These are phyloP conservation scores for Austrolebias charrua DNA, from an alignment of 2,797 vertebrate species.

Conservation along the genomic window DNA sequence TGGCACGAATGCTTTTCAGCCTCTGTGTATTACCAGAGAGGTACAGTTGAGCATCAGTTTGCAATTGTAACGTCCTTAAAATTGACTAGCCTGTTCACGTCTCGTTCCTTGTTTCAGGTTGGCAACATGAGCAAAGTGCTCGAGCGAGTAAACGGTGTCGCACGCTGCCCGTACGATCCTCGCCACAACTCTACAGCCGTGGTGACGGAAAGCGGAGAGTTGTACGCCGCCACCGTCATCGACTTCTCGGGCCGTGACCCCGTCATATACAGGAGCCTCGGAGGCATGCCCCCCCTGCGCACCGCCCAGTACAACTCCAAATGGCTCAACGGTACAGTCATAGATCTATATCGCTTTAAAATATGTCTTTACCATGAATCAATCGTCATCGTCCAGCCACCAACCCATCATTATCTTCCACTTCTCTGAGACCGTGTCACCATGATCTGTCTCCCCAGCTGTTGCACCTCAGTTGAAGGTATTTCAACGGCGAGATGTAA, in stretches of 20 bases:
- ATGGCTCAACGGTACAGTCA: conserved; percentile 92
- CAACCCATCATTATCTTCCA: too few species aligned
- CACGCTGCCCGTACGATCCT: conserved; percentile 95
- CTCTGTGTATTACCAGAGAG: conserved; percentile 92
- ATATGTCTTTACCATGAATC: too few species aligned
- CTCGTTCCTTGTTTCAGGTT: conserved; percentile 77
- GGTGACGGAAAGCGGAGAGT: conserved; percentile 93
- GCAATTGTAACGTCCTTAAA: background rate
- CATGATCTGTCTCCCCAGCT: too few species aligned
- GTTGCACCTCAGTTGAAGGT: too few species aligned
- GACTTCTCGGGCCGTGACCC: conserved; percentile 98
- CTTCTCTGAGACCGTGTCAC: too few species aligned
- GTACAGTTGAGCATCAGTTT: conserved; percentile 61
- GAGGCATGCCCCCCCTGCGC: conserved; percentile 90
- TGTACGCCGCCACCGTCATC: conserved; percentile 96
- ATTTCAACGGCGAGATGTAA: too few species aligned
- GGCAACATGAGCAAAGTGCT: conserved; percentile 91
- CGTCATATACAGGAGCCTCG: conserved; percentile 97
- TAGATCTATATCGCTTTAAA: background rate
- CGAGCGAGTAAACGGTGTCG: conserved; percentile 94
- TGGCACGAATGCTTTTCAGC: conserved; percentile 96
- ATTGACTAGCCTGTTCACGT: background rate
- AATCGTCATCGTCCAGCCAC: too few species aligned
- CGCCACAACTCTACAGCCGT: conserved; percentile 97
- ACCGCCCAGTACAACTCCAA: conserved; percentile 99